Conservation (phyloP, 1,140 invertebrate species). For the Drosophila asahinai region DNA sequence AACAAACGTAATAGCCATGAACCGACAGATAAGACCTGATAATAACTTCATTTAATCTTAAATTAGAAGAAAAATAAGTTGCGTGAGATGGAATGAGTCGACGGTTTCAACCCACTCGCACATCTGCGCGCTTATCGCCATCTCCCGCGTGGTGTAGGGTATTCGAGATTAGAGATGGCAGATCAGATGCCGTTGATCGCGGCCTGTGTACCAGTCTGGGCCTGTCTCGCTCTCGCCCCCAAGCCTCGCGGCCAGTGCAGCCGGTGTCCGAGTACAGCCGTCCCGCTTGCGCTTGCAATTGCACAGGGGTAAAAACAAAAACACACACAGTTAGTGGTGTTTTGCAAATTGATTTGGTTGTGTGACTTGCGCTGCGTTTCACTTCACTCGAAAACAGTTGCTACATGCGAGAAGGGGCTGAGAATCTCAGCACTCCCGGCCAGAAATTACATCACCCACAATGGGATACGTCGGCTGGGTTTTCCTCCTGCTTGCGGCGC, state of each 20-base stretch:
- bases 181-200: slow-evolving; percentile 18
- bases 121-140: slow-evolving; percentile 12
- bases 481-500: slow-evolving; percentile 6
- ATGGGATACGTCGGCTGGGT: neutral
- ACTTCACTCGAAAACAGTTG: slow-evolving; percentile 10
- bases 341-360: slow-evolving; percentile 2
- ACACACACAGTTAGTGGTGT: neutral
- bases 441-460: slow-evolving; percentile 9
- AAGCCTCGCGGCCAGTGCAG: neutral
- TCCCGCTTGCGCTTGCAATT: slow-evolving; percentile 27
- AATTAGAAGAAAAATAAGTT: neutral
- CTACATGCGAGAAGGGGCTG: slow-evolving; percentile 14
- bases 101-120: neutral
- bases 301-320: slow-evolving; percentile 20
- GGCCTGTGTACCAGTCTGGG: slow-evolving; percentile 4
- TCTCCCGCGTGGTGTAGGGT: slow-evolving; percentile 13
- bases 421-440: slow-evolving; percentile 2
- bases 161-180: slow-evolving; percentile 20
- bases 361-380: slow-evolving; percentile 4
- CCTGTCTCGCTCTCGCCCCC: slow-evolving; percentile 21
- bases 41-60: neutral
- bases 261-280: neutral
- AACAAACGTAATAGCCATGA: slow-evolving; percentile 2
- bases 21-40: neutral
- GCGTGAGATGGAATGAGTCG: slow-evolving; percentile 15